Base-by-base conservation (phyloP, 53 echinoderm and acorn worm species). In the Luidia sarsii region DNA sequence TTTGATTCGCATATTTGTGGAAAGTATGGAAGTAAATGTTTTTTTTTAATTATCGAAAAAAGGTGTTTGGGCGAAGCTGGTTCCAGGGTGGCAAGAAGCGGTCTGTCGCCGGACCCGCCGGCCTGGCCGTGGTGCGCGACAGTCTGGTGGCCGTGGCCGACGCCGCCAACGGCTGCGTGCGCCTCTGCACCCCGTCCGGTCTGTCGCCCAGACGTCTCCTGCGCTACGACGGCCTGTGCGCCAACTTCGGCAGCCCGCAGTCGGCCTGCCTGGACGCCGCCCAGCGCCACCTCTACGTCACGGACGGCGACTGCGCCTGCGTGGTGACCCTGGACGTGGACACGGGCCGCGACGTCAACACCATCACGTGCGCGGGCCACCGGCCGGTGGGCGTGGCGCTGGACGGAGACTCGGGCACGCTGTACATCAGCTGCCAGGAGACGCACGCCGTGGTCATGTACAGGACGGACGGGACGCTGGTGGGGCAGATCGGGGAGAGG, bases 31-130 rank as follows among this genome's bases (percentile, higher is more conserved):
- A n/a, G n/a, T n/a, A n/a, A n/a, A n/a, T n/a, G n/a, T n/a, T n/a
- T n/a, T n/a, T n/a, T n/a, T n/a, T n/a, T n/a, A 38, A 65, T 37
- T 43, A 43, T 7, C 39, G 37, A 4, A 65, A 65, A 23, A n/a
- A n/a, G n/a, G 69, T 48, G 8, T 83, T 84, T 61, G 84, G 84
- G 10, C 62, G 71, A 32, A 84, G 73, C 31, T 84, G 84, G 84
- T 84, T 84, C 35, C 77, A 77, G 21, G 32, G 77, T 31, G 84
- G 60, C 19, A 63, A 73, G 22, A 63, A 65, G 49, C 63, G 65
- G 36, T 29, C 54, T 16, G 38, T 63, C n/a, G 18, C 27, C 9
- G 84, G 84, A 28, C 84, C 84, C 2, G 71, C 73, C 18, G 62
- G 84, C 50, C 18, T 84, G 50, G 52, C 16, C 4, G 84, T 84